Evolutionary conservation across 2,113 vertebrate genomes (phyloP).

Genomic region (Orthonyx spaldingii): DNA sequence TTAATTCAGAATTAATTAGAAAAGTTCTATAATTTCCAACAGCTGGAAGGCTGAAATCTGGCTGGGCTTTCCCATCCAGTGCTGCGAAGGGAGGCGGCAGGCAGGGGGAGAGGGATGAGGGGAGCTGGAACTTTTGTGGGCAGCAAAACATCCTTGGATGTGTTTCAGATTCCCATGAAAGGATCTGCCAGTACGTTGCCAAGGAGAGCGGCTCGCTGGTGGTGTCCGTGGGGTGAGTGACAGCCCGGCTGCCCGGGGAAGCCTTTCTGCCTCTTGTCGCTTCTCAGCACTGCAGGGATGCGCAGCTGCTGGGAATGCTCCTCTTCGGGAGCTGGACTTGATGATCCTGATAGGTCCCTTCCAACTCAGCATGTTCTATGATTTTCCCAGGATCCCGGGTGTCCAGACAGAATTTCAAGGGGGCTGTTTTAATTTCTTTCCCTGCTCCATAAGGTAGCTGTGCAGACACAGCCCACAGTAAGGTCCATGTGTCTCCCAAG

Average conservation of each 20-base stretch:
- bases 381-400: not conserved
- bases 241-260: fast-evolving
- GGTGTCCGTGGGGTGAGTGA: slow-evolving; percentile 75
- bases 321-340: not conserved
- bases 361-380: not conserved
- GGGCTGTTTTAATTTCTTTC: not conserved
- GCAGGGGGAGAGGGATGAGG: not conserved
- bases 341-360: not conserved
- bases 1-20: not conserved
- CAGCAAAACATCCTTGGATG: fast-evolving
- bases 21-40: not conserved
- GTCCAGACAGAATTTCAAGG: not conserved
- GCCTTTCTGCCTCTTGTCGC: not conserved
- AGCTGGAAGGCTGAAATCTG: not conserved
- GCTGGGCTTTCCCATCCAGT: not conserved
- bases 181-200: slow-evolving; percentile 69
- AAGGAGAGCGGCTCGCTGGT: slow-evolving; percentile 64
- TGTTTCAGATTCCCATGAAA: slow-evolving; percentile 68
- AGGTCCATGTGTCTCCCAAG: not conserved
- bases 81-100: fast-evolving
- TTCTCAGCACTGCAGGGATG: not conserved
- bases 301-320: fast-evolving
- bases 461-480: not conserved
- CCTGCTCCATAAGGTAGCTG: not conserved
- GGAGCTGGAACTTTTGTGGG: fast-evolving